These are phyloP conservation scores for Protonibea diacanthus DNA, from an alignment of 2,797 vertebrate species.

Conservation along the genomic window DNA sequence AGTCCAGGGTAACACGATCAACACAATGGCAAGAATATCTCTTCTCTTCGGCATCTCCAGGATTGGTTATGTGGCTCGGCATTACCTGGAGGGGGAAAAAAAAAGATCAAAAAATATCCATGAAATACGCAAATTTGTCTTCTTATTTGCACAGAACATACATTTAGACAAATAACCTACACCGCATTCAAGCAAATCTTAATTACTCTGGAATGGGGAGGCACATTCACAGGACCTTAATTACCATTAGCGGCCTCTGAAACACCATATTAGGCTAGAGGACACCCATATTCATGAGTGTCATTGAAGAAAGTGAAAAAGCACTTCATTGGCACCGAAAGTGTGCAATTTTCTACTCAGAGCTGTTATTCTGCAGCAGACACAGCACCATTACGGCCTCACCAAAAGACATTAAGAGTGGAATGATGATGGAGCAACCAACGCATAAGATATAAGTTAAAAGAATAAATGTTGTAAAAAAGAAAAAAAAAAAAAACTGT, in stretches of 20 bases:
- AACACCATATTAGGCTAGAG: neutral
- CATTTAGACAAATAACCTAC: neutral
- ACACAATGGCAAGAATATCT: conserved; percentile 98
- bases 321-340: conserved; percentile 1
- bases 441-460: neutral
- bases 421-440: neutral
- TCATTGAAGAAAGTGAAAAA: conserved; percentile 10
- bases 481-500: conserved; percentile 1
- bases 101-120: neutral
- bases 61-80: conserved; percentile 95
- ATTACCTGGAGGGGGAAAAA: conserved; percentile 88
- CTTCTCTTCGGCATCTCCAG: conserved; percentile 99
- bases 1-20: conserved; percentile 99
- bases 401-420: neutral
- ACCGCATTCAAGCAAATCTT: neutral
- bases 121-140: neutral
- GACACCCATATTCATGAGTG: neutral
- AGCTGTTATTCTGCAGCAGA: conserved; percentile 8
- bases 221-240: neutral
- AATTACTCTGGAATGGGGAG: neutral
- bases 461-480: neutral
- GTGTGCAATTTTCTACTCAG: neutral
- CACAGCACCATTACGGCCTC: neutral
- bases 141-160: neutral
- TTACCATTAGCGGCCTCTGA: conserved; percentile 1